These are phyloP conservation scores for Acrobasis suavella DNA, from an alignment of 2,888 invertebrate genomes.

Conservation along the genomic window DNA sequence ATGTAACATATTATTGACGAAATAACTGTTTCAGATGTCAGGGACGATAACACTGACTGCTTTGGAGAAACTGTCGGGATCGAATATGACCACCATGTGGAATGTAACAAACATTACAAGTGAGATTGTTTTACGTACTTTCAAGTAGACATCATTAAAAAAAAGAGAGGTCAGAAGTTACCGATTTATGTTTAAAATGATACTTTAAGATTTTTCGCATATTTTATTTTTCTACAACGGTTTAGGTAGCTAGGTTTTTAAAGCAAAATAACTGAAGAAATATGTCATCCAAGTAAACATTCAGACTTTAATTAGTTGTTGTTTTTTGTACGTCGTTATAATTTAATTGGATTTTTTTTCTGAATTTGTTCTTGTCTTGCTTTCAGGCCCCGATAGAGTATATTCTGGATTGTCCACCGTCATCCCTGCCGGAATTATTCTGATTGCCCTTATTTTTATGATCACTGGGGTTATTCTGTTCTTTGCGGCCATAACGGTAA, in stretches of 20 bases:
- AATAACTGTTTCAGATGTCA: conserved; percentile 40
- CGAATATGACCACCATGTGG: conserved; percentile 30
- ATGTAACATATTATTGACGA: too few relatives aligned
- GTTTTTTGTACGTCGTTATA: too few relatives aligned
- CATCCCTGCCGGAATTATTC: conserved; percentile 33
- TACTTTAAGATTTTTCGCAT: not conserved
- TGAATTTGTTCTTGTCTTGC: too few relatives aligned
- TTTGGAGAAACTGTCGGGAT: conserved; percentile 38
- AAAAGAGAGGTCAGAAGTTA: too few relatives aligned
- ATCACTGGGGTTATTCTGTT: conserved; percentile 42
- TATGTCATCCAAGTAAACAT: too few relatives aligned
- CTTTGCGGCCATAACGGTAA: conserved; percentile 45
- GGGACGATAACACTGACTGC: conserved; percentile 42
- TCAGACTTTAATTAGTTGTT: too few relatives aligned
- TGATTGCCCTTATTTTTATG: conserved; percentile 43
- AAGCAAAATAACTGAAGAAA: too few relatives aligned
- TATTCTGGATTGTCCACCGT: conserved; percentile 19
- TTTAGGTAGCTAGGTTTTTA: too few relatives aligned
- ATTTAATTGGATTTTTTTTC: too few relatives aligned
- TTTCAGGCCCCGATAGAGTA: conserved; percentile 39
- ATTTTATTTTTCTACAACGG: too few relatives aligned
- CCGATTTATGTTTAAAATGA: too few relatives aligned
- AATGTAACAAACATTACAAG: conserved; percentile 33
- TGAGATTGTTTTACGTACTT: conserved; percentile 15
- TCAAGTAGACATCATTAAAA: too few relatives aligned